Evolutionary conservation across 92 coral and sea anemone genomes (phyloP), one percentile per base, ranked within the genome.

Genomic region (Bergia puertoricense): DNA sequence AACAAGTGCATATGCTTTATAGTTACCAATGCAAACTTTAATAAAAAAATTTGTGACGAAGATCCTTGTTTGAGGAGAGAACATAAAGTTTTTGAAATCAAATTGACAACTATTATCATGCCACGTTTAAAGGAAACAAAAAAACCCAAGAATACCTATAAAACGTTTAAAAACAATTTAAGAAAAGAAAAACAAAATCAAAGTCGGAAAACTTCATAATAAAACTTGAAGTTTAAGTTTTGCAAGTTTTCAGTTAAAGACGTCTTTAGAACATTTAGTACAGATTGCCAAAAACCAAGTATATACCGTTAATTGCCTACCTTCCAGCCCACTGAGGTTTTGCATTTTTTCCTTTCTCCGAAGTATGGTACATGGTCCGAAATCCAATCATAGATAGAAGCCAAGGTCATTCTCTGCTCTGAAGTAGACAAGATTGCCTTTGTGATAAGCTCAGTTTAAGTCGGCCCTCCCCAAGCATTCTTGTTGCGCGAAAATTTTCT

Each of bases 391-490:
- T 83, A 83, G 62, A 83, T 83, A 46, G 86, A 83, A 23, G 86
- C 86, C 11, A 83, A 77, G 43, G 86, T 83, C 86, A 83, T 44
- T 69, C 86, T 83, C 5, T 74, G 57, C 57, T 83, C 77, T 45
- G 86, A 14, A n/a, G 77, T 68, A 4, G 86, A 83, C 59, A 83
- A 83, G 65, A 83, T 83, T 18, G 86, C 86, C n/a, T 69, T 83
- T 83, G 86, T 83, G 44, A 83, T 83, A 6, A 83, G 86, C 59
- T 83, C 86, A 5, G 86, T 83, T 77, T 83, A 83, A 0, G 86
- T 83, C n/a, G 86, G 86, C 9, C 78, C 78, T 45, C 86, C 86
- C 86, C 86, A 83, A 1, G 86, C 86, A 83, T 83, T 83, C 42
- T 83, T 77, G 86, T 83, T 77, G 2, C 77, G 43, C 41, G 86